Base-by-base conservation (phyloP, 2,888 invertebrate species). In the Catocala fraxini region DNA sequence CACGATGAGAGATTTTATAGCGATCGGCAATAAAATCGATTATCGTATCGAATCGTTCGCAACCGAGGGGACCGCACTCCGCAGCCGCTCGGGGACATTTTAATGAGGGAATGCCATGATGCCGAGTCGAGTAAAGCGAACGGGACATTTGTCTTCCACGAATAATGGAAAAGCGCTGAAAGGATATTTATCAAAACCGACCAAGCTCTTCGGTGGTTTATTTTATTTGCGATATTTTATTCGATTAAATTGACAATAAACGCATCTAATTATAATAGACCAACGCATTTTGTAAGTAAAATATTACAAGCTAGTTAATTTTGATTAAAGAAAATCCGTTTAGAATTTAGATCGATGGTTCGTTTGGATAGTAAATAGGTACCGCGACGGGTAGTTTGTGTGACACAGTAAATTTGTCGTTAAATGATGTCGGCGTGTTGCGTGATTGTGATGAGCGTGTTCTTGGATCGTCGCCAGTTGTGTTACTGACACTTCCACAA, bases 51-150 rank as follows among this genome's bases (percentile, higher is more conserved):
- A 81, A 86, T 83, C 77, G 68, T 71, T 71, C 66, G 68, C 65
- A 61, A 59, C 65, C 75, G 77, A 79, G 82, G 84, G 84, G 82
- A 80, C 85, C 80, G 25, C 25, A 25, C 25, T 25, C 25, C 25
- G 81, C 83, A 74, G 73, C 73, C 83, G 84, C 83, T 83, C 75
- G 81, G 88, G 88, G 85, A 88, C 82, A 78, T 88, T 90, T 88
- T 90, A 90, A 91, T 89, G 90, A 92, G 88, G 83, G 88, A 89
- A 90, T 89, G 87, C 83, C 89, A 89, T 88, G 90, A 84, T 83
- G 82, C 80, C 82, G 82, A 80, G 71, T 82, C 83, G 84, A 84
- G 66, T 71, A 66, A 75, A 77, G 54, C 66, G 56, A 74, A 69
- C 84, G 84, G 83, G 79, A 85, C 88, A 91, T 91, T 91, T 88